Evolutionary conservation across 2,797 vertebrate genomes (phyloP).

Genomic region (Protonibea diacanthus): DNA sequence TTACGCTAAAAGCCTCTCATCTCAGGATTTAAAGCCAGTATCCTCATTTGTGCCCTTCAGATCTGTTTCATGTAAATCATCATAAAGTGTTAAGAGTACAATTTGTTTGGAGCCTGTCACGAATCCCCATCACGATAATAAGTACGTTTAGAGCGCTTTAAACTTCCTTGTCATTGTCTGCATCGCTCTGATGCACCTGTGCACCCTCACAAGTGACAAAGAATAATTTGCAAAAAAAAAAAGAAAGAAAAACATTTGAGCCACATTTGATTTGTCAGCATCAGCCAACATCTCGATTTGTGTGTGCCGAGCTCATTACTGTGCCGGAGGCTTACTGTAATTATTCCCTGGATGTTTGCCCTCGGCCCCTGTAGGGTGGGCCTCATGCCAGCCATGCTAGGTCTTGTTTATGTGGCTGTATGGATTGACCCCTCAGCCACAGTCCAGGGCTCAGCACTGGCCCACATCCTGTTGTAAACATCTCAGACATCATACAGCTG

Average conservation of each 20-base stretch:
- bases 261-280: constrained; percentile 52
- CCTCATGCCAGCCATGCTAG: constrained; percentile 73
- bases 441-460: constrained; percentile 55
- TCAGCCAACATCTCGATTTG: constrained; percentile 48
- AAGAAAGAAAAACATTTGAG: constrained; percentile 17
- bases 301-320: constrained; percentile 67
- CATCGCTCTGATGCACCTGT: neutral
- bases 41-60: constrained; percentile 21
- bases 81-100: neutral
- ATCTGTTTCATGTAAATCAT: constrained; percentile 27
- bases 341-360: constrained; percentile 74
- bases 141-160: neutral
- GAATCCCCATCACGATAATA: constrained; percentile 1
- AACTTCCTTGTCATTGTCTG: constrained; percentile 3
- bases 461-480: constrained; percentile 79
- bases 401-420: constrained; percentile 71
- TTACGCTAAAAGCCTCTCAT: constrained; percentile 56
- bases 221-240: constrained; percentile 24
- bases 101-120: neutral
- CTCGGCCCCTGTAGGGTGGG: constrained; percentile 71
- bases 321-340: constrained; percentile 66
- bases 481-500: constrained; percentile 74
- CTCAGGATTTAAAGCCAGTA: constrained; percentile 22
- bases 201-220: neutral
- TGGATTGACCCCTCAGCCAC: constrained; percentile 66